Evolutionary conservation across 2,797 vertebrate genomes (phyloP).

Genomic region (Intellagama lesueurii): DNA sequence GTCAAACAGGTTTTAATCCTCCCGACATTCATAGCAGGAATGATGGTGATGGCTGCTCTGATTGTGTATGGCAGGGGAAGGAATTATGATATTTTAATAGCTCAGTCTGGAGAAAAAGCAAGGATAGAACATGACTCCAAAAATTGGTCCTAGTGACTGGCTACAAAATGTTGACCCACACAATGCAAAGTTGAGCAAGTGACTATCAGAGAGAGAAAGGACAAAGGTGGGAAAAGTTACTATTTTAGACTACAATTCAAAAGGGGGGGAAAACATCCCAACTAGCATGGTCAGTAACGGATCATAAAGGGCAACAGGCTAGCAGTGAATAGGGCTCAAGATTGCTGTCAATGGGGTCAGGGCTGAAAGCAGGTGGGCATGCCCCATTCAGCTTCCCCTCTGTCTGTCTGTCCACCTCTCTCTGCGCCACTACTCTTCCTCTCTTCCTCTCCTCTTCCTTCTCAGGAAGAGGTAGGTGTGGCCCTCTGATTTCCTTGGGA

Average conservation of each 20-base stretch:
- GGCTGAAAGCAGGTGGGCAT: too few relatives aligned
- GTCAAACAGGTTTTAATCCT: slow-evolving; percentile 67
- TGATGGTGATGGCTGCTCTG: background rate
- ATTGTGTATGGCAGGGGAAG: too few relatives aligned
- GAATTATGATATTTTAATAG: background rate
- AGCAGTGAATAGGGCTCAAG: too few relatives aligned
- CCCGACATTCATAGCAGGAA: slow-evolving; percentile 40
- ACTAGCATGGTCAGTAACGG: background rate
- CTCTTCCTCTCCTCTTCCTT: too few relatives aligned
- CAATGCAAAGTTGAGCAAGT: background rate
- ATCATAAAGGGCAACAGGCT: too few relatives aligned
- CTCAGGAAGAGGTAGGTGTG: too few relatives aligned
- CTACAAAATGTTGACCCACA: background rate
- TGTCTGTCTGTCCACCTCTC: too few relatives aligned
- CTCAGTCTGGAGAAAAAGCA: slow-evolving; percentile 3
- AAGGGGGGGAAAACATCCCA: background rate
- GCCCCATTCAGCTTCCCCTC: too few relatives aligned
- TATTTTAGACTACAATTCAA: background rate
- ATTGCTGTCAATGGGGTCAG: too few relatives aligned
- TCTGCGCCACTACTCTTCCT: too few relatives aligned
- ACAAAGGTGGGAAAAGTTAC: background rate
- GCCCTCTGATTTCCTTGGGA: too few relatives aligned
- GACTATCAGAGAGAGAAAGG: background rate
- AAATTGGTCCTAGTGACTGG: background rate
- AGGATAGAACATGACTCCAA: background rate